Conservation (phyloP, 2,888 invertebrate species). For the Rhimphoctona megacephalus region DNA sequence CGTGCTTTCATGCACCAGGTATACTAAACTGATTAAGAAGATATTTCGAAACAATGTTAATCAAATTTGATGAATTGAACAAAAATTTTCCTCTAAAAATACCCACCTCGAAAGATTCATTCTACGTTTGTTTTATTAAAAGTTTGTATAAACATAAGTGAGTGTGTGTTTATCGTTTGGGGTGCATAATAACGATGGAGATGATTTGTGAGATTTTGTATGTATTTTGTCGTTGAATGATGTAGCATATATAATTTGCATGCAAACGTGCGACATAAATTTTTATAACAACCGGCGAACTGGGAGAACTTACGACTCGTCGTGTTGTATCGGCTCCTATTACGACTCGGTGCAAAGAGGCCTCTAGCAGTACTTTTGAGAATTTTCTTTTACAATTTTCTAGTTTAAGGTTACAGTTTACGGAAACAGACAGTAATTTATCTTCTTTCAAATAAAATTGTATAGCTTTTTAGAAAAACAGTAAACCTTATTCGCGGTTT, state of each 20-base stretch:
- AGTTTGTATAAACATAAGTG: neutral
- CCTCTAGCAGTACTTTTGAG: conserved; percentile 58
- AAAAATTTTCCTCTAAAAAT: conserved; percentile 15
- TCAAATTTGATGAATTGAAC: neutral
- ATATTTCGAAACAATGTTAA: neutral
- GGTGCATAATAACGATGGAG: conserved; percentile 57
- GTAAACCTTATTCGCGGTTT: neutral
- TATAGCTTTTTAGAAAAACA: neutral
- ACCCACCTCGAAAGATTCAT: conserved; percentile 61
- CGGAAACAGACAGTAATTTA: neutral
- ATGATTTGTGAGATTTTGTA: conserved; percentile 58
- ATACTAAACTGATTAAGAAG: neutral
- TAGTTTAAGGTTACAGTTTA: conserved; percentile 18
- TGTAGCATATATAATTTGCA: conserved; percentile 66
- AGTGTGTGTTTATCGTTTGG: conserved; percentile 23
- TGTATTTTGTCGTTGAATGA: conserved; percentile 1
- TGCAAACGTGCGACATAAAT: conserved; percentile 80
- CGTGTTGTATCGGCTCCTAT: conserved; percentile 74
- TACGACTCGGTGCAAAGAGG: conserved; percentile 66
- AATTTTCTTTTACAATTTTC: conserved; percentile 44
- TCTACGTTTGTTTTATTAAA: conserved; percentile 15
- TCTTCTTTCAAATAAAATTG: no score
- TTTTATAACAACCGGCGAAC: conserved; percentile 70
- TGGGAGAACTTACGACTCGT: conserved; percentile 74
- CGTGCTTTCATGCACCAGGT: conserved; percentile 50